Conservation (phyloP, 1,140 invertebrate genomes). For the Acromyrmex echinatior region DNA sequence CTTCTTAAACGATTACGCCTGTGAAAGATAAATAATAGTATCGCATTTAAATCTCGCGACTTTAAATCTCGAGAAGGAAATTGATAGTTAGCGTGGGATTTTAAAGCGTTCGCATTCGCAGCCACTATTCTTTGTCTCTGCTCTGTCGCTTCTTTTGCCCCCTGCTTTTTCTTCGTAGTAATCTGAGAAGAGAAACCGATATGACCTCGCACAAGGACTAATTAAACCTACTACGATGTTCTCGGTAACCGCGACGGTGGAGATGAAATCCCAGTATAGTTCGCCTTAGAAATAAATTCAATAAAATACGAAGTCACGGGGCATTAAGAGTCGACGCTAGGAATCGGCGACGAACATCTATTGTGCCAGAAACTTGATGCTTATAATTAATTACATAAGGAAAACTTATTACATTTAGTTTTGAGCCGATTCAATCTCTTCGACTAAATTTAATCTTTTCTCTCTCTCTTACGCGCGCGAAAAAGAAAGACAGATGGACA, state of each 20-base stretch:
- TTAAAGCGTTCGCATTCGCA: slow-evolving; percentile 33
- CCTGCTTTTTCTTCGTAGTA: slow-evolving; percentile 32
- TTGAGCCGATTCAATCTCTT: too few relatives aligned
- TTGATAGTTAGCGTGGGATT: slow-evolving; percentile 27
- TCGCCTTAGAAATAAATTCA: slow-evolving; percentile 63
- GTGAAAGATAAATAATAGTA: slow-evolving; percentile 8
- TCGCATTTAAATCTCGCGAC: slow-evolving; percentile 3
- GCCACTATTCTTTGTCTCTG: neutral
- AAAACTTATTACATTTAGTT: too few relatives aligned
- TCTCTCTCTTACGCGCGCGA: neutral
- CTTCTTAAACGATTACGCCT: neutral
- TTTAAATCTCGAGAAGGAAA: slow-evolving; percentile 6
- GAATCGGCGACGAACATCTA: too few relatives aligned
- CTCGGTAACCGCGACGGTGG: slow-evolving; percentile 51
- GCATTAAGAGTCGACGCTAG: too few relatives aligned
- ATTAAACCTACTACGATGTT: slow-evolving; percentile 73
- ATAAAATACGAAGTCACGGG: too few relatives aligned
- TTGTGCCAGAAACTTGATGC: too few relatives aligned
- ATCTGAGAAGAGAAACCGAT: slow-evolving; percentile 70
- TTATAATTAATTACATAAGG: too few relatives aligned
- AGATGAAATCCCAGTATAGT: slow-evolving; percentile 66
- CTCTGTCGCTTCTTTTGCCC: neutral
- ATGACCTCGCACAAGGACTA: slow-evolving; percentile 68
- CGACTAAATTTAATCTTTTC: neutral
- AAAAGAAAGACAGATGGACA: too few relatives aligned